Conservation (phyloP, 2,113 vertebrate species). For the Sciurus niger region DNA sequence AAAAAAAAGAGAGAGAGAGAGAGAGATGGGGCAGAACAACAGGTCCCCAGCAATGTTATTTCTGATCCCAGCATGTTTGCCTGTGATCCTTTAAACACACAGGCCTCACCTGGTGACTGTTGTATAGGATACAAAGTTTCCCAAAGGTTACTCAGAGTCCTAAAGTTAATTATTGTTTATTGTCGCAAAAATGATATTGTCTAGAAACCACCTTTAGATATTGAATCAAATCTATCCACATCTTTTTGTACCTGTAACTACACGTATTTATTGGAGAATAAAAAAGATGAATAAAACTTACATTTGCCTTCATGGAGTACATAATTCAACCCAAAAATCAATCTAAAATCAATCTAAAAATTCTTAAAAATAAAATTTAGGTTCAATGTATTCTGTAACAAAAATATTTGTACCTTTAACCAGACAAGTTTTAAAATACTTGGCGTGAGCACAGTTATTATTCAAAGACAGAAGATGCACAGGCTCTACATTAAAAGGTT, state of each 20-base stretch:
- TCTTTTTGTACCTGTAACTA: not conserved
- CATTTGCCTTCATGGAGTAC: not conserved
- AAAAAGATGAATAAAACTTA: not conserved
- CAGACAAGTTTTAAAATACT: not conserved
- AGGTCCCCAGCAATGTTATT: too few relatives aligned
- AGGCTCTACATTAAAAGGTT: not conserved
- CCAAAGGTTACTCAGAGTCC: not conserved
- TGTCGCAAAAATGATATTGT: not conserved
- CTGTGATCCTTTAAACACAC: not conserved
- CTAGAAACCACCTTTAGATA: not conserved
- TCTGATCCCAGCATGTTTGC: not conserved
- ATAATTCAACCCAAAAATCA: not conserved
- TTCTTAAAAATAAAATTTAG: slow-evolving; percentile 45
- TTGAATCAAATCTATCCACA: slow-evolving; percentile 34
- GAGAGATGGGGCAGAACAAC: not conserved
- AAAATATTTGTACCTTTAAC: slow-evolving; percentile 8
- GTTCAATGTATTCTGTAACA: not conserved
- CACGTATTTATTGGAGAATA: slow-evolving; percentile 12
- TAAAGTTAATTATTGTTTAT: not conserved
- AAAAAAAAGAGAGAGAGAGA: too few relatives aligned
- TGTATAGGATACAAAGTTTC: not conserved
- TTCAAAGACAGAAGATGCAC: not conserved
- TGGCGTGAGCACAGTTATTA: not conserved
- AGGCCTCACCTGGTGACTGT: not conserved
- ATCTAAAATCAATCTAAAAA: not conserved